phyloP scores from a whole-genome alignment of 2,888 invertebrate genomes.

The Agrotis exclamationis region DNA sequence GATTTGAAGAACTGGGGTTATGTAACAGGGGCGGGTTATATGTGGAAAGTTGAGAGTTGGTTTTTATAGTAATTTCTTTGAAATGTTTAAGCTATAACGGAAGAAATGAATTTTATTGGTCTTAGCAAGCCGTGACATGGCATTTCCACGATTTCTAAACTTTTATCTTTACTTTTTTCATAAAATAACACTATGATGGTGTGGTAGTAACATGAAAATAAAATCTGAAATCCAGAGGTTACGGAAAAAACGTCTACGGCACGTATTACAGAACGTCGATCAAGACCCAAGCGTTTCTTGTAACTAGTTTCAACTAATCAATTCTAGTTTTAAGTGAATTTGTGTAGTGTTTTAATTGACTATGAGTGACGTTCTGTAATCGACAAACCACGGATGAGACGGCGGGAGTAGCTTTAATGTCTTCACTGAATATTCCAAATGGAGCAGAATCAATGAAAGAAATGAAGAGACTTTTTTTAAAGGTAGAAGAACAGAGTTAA shows the following conservation, averaged over 20 bases:
- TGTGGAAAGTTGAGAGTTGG: not conserved
- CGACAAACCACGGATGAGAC: not conserved
- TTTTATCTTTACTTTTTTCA: not conserved
- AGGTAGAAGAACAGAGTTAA: not conserved
- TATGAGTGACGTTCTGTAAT: too few species aligned
- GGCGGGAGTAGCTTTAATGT: not conserved
- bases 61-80: not conserved
- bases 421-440: too few species aligned
- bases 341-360: too few species aligned
- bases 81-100: not conserved
- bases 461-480: too few species aligned
- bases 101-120: not conserved
- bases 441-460: too few species aligned
- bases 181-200: not conserved
- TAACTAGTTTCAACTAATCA: too few species aligned
- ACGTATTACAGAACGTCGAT: too few species aligned
- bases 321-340: too few species aligned
- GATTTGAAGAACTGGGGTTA: constrained; percentile 11
- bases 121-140: not conserved
- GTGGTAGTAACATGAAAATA: too few species aligned
- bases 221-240: too few species aligned
- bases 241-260: too few species aligned
- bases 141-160: not conserved
- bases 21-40: not conserved
- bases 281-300: too few species aligned